Evolutionary conservation across 2,888 invertebrate species (phyloP), one percentile per base, ranked within the genome.

Genomic region (Molanna angustata): DNA sequence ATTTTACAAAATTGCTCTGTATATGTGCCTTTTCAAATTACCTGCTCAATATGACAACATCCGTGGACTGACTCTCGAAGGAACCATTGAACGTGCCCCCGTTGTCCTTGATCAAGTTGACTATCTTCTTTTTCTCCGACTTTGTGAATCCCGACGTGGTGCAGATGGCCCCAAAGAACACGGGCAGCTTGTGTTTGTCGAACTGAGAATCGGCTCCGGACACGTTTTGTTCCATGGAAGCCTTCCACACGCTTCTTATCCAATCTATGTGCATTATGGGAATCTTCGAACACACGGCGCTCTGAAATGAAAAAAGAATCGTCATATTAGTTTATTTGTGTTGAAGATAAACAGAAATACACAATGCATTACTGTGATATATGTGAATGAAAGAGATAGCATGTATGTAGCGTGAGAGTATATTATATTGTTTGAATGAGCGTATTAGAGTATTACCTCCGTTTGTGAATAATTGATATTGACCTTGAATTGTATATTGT

Each of bases 191-290:
- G 61, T 80, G 74, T 43, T 70, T 67, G 13, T 80, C 65, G 64
- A 92, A 93, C 47, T 80, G 78, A 0, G 72, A 57, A 57, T 88
- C 85, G 0, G 79, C 73, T 0, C 85, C 88, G 40, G 73, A 73
- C 0, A 88, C 69, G 61, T 82, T 83, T 46, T 78, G 71, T 0
- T 68, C 71, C 37, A 84, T 74, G 47, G 88, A 88, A 2, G 76
- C 74, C 11, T 85, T 73, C 94, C 94, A 96, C 0, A 94, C 86
- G 0, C 82, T 82, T 27, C 84, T 74, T 0, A 96, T 76, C 94
- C 95, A 96, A 13, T 82, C 77, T 6, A 82, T 79, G 3, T 80
- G 78, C 85, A 94, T 87, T 7, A 94, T 78, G 21, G 86, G 84
- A 52, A 88, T 80, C 46, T 80, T 80, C 61, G 74, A 74, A 63